Evolutionary conservation across 2,888 invertebrate species (phyloP).

Genomic region (Uropetala carovei): DNA sequence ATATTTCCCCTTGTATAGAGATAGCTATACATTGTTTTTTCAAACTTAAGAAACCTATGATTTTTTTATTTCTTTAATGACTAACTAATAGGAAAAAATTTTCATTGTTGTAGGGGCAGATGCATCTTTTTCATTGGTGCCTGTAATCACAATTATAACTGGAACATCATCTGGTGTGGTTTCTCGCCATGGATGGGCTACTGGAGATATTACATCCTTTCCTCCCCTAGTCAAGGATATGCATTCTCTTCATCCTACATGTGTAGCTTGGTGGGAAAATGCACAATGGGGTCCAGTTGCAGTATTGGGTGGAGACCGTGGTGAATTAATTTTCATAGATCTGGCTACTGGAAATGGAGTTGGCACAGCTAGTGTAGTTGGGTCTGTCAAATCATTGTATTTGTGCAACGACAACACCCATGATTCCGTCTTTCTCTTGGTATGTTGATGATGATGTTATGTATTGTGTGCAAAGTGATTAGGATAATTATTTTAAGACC

Average conservation of each 20-base stretch:
- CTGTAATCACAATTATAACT: constrained; percentile 79
- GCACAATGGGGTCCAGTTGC: constrained; percentile 83
- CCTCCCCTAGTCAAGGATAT: constrained; percentile 72
- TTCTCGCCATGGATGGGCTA: constrained; percentile 79
- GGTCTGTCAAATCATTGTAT: constrained; percentile 80
- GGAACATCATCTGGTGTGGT: constrained; percentile 73
- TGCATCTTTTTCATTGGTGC: constrained; percentile 80
- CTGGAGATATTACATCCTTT: constrained; percentile 78
- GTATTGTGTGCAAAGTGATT: neutral
- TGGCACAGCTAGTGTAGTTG: constrained; percentile 81
- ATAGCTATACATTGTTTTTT: no score
- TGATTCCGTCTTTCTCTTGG: constrained; percentile 75
- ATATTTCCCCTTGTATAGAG: no score
- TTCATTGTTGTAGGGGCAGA: constrained; percentile 74
- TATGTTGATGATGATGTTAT: constrained; percentile 66
- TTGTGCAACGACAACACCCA: constrained; percentile 85
- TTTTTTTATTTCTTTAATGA: no score
- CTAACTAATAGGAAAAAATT: neutral
- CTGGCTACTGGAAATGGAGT: constrained; percentile 83
- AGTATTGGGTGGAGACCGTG: constrained; percentile 80
- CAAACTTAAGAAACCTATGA: no score
- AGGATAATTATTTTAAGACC: no score
- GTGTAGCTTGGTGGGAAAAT: constrained; percentile 88
- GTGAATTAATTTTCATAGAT: constrained; percentile 83
- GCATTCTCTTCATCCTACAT: constrained; percentile 77